Evolutionary conservation across 2,797 vertebrate species (phyloP).

Genomic region (Amblyopsis hoosieri): DNA sequence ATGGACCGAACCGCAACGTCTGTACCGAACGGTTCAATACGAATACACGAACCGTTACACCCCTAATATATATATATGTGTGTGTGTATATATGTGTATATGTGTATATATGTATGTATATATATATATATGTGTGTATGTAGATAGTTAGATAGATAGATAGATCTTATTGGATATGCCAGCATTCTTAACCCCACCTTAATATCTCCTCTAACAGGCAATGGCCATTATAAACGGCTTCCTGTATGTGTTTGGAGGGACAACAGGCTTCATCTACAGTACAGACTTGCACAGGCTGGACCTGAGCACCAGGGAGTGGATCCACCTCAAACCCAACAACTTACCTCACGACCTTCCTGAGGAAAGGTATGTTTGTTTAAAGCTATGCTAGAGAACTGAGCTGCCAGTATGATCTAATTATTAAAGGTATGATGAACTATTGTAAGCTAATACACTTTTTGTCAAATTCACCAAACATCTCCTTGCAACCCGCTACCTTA

Average conservation of each 20-base stretch:
- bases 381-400: neutral
- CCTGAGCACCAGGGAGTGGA: slow-evolving; percentile 94
- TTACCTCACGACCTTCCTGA: slow-evolving; percentile 93
- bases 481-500: no score
- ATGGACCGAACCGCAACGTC: no score
- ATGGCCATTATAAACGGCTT: slow-evolving; percentile 94
- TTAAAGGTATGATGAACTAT: no score
- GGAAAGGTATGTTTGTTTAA: slow-evolving; percentile 81
- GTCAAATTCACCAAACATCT: no score
- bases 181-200: neutral
- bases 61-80: no score
- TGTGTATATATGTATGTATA: no score
- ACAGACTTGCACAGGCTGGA: slow-evolving; percentile 96
- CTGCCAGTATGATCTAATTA: neutral
- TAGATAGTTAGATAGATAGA: no score
- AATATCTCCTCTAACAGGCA: slow-evolving; percentile 55
- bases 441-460: no score
- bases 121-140: no score
- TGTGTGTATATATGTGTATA: no score
- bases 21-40: no score
- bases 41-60: no score
- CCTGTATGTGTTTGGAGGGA: slow-evolving; percentile 96
- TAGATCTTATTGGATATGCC: neutral
- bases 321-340: slow-evolving; percentile 95
- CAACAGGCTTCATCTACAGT: slow-evolving; percentile 97